Conservation (phyloP, 2,113 vertebrate genomes). For the Pollachius pollachius region DNA sequence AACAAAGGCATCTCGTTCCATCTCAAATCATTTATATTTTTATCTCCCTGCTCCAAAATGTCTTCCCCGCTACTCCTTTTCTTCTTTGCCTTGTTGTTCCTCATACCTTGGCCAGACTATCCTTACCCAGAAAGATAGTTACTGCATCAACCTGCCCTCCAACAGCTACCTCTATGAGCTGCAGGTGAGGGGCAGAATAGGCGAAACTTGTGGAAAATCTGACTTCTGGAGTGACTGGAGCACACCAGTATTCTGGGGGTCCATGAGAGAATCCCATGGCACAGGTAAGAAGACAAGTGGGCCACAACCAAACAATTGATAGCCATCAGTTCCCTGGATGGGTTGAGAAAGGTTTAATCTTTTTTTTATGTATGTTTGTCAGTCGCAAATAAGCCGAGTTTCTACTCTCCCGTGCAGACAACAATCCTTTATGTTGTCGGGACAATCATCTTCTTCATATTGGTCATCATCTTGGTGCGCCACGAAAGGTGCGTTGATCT, state of each 20-base stretch:
- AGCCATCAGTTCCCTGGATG: neutral
- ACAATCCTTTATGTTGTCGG: constrained; percentile 30
- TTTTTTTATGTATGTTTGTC: neutral
- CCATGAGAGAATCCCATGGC: neutral
- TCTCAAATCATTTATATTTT: no score
- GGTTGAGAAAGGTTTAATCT: neutral
- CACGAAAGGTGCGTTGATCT: constrained; percentile 54
- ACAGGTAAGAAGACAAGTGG: constrained; percentile 2
- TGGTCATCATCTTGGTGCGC: constrained; percentile 45
- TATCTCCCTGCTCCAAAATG: no score
- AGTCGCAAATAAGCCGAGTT: neutral
- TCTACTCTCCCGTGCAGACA: constrained; percentile 19
- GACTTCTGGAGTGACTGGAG: constrained; percentile 53
- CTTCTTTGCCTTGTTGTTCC: no score
- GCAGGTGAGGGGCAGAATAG: constrained; percentile 32
- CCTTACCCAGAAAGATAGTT: neutral
- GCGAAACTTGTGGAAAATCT: constrained; percentile 9
- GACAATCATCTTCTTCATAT: constrained; percentile 17
- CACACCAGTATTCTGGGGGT: constrained; percentile 27
- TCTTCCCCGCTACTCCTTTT: no score
- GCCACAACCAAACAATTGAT: neutral
- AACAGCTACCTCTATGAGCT: constrained; percentile 27
- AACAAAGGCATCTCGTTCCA: no score
- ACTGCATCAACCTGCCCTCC: constrained; percentile 25
- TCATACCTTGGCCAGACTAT: no score